Evolutionary conservation across 2,797 vertebrate species (phyloP).

Genomic region (Cephalopachus bancanus): DNA sequence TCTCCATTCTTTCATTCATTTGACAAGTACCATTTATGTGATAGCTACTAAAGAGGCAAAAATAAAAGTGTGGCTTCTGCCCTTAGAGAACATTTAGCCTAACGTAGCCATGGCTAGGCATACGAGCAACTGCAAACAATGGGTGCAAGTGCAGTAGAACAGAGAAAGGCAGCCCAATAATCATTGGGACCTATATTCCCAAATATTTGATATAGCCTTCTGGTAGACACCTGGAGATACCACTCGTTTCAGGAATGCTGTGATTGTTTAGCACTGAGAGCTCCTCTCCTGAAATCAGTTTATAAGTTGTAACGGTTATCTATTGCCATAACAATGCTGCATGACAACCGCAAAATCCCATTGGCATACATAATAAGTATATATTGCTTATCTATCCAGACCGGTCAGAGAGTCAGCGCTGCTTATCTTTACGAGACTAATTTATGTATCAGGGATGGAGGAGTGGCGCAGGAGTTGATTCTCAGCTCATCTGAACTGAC

Average conservation of each 20-base stretch:
- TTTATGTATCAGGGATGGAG: not conserved
- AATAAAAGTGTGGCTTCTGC: not conserved
- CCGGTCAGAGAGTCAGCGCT: not conserved
- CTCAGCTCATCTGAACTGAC: not conserved
- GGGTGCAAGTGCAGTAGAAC: not conserved
- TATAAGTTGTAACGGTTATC: not conserved
- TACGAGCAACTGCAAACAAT: not conserved
- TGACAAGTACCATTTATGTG: not conserved
- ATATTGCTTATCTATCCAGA: not conserved
- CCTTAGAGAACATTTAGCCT: not conserved
- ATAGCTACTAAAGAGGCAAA: not conserved
- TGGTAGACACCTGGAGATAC: not conserved
- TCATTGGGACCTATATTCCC: not conserved
- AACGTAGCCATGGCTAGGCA: not conserved
- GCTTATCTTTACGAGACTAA: not conserved
- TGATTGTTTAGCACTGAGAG: not conserved
- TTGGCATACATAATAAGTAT: not conserved
- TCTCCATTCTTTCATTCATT: constrained; percentile 12
- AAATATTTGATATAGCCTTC: not conserved
- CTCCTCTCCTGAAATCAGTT: not conserved
- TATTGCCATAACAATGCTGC: not conserved
- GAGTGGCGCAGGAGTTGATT: not conserved
- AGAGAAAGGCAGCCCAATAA: not conserved
- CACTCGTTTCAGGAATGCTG: not conserved
- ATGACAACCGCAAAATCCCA: constrained; percentile 26